Conservation (phyloP, 2,888 invertebrate genomes). For the Thyatira batis region DNA sequence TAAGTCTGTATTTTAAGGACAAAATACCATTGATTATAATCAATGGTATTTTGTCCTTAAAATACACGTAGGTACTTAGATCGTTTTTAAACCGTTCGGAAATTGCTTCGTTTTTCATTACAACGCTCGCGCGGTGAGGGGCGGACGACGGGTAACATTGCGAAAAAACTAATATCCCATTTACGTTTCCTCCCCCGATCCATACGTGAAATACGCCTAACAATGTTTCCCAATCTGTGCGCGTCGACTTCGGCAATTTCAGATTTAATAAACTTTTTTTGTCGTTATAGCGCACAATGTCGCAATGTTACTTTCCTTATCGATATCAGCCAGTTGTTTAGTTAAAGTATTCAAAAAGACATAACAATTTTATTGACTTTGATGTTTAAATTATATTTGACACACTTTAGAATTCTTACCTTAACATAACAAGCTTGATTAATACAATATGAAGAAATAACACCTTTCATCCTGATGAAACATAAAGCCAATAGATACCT, state of each 20-base stretch:
- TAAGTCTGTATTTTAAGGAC: too few relatives aligned
- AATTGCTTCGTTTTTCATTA: slow-evolving; percentile 74
- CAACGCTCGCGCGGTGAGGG: slow-evolving; percentile 59
- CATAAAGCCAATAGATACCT: too few relatives aligned
- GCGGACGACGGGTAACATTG: slow-evolving; percentile 61
- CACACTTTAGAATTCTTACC: too few relatives aligned
- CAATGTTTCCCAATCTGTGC: slow-evolving; percentile 30
- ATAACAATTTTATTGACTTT: too few relatives aligned
- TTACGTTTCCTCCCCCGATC: slow-evolving; percentile 62
- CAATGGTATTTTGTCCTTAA: slow-evolving; percentile 18
- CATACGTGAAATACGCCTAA: slow-evolving; percentile 20
- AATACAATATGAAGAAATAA: too few relatives aligned
- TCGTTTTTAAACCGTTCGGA: slow-evolving; percentile 47
- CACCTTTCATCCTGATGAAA: too few relatives aligned
- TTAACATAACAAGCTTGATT: too few relatives aligned
- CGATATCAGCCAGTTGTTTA: background rate
- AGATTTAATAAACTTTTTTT: too few relatives aligned
- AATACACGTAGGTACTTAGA: slow-evolving; percentile 20
- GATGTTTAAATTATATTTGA: too few relatives aligned
- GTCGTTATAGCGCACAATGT: too few relatives aligned
- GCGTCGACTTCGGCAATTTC: background rate
- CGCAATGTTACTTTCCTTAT: background rate
- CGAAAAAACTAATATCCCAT: slow-evolving; percentile 77
- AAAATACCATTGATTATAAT: too few relatives aligned
- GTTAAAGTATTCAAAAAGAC: too few relatives aligned